These are phyloP conservation scores for Mus caroli DNA, from an alignment of 2,797 vertebrate species.

Conservation along the genomic window DNA sequence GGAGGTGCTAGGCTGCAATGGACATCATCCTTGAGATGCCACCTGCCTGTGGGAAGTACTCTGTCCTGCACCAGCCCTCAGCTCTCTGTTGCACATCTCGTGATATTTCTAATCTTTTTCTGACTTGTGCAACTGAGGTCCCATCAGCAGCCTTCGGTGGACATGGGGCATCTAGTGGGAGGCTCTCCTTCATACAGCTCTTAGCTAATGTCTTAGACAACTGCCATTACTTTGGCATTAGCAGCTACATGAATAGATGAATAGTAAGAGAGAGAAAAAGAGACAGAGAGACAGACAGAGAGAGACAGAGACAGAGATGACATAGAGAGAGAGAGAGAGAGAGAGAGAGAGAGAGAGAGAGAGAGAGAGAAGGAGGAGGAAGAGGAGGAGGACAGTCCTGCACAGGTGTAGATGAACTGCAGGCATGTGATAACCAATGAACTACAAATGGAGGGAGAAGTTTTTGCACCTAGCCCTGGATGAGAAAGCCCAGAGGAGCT, in stretches of 20 bases:
- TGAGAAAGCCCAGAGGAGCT: too few relatives aligned
- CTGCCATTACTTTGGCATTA: not conserved
- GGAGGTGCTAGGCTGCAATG: too few relatives aligned
- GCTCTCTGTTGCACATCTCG: not conserved
- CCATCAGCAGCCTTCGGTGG: rapidly evolving
- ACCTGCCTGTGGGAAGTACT: not conserved
- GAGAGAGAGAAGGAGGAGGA: not conserved
- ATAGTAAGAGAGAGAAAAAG: not conserved
- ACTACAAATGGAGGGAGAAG: not conserved
- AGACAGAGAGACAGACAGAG: rapidly evolving
- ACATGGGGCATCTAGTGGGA: rapidly evolving
- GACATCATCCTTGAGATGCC: not conserved
- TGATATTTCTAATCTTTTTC: not conserved
- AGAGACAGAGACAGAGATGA: rapidly evolving
- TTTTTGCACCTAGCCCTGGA: rapidly evolving
- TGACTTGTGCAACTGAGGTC: not conserved
- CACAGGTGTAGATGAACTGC: not conserved
- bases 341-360: rapidly evolving
- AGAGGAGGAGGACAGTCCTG: not conserved
- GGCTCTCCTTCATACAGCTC: rapidly evolving
- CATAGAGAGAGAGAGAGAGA: too few relatives aligned
- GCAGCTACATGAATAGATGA: not conserved
- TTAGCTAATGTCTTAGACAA: not conserved
- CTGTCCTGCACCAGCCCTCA: rapidly evolving
- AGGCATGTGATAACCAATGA: rapidly evolving